Evolutionary conservation across 1,140 invertebrate species (phyloP).

Genomic region (Achatina immaculata): DNA sequence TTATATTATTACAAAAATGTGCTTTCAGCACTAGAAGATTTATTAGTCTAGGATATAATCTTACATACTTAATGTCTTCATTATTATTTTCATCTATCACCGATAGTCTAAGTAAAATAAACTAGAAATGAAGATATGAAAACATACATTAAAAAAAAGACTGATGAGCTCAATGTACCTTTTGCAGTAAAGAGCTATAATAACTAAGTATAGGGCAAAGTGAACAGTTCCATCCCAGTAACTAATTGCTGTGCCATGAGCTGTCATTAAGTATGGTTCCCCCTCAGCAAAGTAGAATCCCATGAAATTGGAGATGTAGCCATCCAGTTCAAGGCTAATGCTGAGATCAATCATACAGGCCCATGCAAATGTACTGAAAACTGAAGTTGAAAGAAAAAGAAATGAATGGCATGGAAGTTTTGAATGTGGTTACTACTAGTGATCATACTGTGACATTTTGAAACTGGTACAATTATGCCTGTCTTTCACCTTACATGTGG

Average conservation of each 20-base stretch:
- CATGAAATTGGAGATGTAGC: slow-evolving; percentile 62
- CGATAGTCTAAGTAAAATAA: too few species aligned
- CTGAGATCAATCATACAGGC: slow-evolving; percentile 60
- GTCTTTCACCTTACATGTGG: too few species aligned
- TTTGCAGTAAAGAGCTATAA: slow-evolving; percentile 32
- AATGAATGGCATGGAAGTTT: not conserved
- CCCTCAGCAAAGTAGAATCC: slow-evolving; percentile 62
- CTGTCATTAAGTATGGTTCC: slow-evolving; percentile 64
- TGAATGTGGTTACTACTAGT: not conserved
- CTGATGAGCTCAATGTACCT: too few species aligned
- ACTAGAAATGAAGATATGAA: too few species aligned
- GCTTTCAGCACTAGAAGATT: too few species aligned
- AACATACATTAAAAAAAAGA: too few species aligned
- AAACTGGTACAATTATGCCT: too few species aligned
- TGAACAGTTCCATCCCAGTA: slow-evolving; percentile 69
- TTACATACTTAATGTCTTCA: too few species aligned
- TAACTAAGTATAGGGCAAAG: slow-evolving; percentile 57
- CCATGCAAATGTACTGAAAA: slow-evolving; percentile 61
- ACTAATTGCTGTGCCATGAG: slow-evolving; percentile 61
- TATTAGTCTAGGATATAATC: too few species aligned
- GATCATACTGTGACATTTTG: not conserved
- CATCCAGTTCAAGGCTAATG: slow-evolving; percentile 65
- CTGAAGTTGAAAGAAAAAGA: slow-evolving; percentile 40
- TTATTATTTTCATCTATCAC: too few species aligned
- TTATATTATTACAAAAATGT: too few species aligned